Conservation (phyloP, 2,113 vertebrate genomes). For the Aspidoscelis tigris region DNA sequence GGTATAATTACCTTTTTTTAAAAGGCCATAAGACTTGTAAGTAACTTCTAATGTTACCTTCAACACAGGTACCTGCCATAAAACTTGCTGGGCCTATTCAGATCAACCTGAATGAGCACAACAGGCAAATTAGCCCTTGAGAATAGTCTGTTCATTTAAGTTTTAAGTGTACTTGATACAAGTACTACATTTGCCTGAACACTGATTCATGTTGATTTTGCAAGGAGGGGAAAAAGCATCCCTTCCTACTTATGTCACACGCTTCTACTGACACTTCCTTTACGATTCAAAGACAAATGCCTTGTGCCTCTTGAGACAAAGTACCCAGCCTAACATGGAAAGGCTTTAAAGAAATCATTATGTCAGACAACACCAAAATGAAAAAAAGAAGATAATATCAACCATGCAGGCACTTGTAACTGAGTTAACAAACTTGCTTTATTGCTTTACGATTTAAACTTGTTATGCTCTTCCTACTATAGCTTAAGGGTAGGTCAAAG, state of each 20-base stretch:
- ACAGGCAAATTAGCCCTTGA: neutral
- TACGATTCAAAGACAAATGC: neutral
- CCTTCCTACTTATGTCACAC: neutral
- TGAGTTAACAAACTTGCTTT: too few species aligned
- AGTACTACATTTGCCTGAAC: neutral
- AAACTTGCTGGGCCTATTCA: slow-evolving; percentile 42
- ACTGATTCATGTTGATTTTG: slow-evolving; percentile 15
- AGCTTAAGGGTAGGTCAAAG: too few species aligned
- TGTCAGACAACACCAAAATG: neutral
- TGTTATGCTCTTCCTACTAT: too few species aligned
- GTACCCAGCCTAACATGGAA: neutral
- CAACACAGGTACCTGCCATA: slow-evolving; percentile 45
- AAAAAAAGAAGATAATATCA: neutral
- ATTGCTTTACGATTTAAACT: too few species aligned
- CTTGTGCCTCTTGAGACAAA: neutral
- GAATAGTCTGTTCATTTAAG: slow-evolving; percentile 3
- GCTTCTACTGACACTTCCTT: neutral
- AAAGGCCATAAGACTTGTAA: slow-evolving; percentile 41
- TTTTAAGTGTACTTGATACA: slow-evolving; percentile 13
- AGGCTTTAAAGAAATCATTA: neutral
- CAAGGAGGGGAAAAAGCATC: neutral
- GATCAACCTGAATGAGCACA: neutral
- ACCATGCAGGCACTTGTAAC: neutral
- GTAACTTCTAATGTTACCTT: slow-evolving; percentile 42
- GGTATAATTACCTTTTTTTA: slow-evolving; percentile 50